phyloP scores from a whole-genome alignment of 2,797 vertebrate species.

The Hirundo rustica region DNA sequence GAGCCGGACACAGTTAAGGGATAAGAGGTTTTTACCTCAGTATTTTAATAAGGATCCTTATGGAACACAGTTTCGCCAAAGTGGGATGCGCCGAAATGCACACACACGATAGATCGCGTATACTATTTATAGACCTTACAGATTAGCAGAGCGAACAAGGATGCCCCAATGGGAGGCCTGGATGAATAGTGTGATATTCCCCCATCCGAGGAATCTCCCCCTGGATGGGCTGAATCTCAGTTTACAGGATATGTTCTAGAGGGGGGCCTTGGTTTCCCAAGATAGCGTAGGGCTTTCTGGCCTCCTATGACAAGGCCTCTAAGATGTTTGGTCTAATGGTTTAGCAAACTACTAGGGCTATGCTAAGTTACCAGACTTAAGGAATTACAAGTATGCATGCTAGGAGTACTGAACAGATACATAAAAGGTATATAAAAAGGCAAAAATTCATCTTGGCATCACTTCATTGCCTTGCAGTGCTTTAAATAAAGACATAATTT shows the following conservation, averaged over 20 bases:
- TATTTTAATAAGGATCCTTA: background rate
- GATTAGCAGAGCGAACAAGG: background rate
- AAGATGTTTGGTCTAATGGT: background rate
- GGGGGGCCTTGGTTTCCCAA: background rate
- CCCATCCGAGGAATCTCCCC: background rate
- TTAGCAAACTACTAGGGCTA: background rate
- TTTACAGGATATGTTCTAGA: background rate
- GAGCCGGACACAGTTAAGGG: background rate
- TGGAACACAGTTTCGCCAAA: rapidly evolving
- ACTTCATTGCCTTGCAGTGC: background rate
- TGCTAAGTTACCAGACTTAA: background rate
- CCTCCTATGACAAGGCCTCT: background rate
- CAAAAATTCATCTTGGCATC: background rate
- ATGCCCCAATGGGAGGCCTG: background rate
- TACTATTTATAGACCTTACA: background rate
- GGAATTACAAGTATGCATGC: background rate
- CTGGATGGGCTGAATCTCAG: background rate
- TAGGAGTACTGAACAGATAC: background rate
- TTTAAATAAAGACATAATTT: background rate
- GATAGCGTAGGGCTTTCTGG: rapidly evolving
- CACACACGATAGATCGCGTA: rapidly evolving
- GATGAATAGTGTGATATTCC: background rate
- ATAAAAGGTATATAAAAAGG: background rate
- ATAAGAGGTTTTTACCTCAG: background rate
- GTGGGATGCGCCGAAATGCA: rapidly evolving